Percentiles rank a stretch among this genome's conserved stretches.
These are phyloP conservation scores for Ceratotherium simum DNA, from an alignment of 2,113 vertebrate genomes.

Conservation along the genomic window DNA sequence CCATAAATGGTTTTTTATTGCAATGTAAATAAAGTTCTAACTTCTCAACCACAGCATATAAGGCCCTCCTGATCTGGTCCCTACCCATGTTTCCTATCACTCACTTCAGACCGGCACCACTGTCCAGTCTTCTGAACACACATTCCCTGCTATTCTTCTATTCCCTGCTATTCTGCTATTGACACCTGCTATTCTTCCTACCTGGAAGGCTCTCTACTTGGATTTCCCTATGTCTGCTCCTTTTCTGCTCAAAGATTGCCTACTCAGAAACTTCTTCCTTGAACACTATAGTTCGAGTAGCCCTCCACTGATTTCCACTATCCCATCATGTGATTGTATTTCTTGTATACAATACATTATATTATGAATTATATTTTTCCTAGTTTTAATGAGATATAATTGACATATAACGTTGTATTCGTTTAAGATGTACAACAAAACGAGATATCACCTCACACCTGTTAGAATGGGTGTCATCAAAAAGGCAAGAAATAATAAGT, in stretches of 20 bases:
- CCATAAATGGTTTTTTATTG: no score
- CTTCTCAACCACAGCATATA: no score
- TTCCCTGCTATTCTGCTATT: no score
- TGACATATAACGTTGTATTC: not conserved
- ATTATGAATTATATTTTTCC: not conserved
- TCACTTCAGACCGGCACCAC: not conserved
- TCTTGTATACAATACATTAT: not conserved
- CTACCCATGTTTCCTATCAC: not conserved
- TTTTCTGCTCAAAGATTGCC: not conserved
- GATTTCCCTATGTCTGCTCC: rapidly evolving
- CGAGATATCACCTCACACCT: no score
- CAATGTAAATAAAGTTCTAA: not conserved
- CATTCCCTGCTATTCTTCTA: not conserved
- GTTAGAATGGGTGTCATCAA: no score
- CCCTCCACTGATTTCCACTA: not conserved
- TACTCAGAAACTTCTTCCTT: not conserved
- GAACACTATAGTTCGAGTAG: not conserved
- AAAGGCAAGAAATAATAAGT: no score
- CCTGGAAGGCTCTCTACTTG: not conserved
- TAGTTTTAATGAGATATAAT: not conserved
- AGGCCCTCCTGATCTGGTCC: not conserved
- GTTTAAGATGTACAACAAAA: no score
- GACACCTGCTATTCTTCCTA: not conserved
- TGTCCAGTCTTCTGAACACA: not conserved
- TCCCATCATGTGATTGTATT: not conserved